Conservation (phyloP, 30 jellyfish, hydroid and myxozoan genomes). For the Hydra vulgaris region DNA sequence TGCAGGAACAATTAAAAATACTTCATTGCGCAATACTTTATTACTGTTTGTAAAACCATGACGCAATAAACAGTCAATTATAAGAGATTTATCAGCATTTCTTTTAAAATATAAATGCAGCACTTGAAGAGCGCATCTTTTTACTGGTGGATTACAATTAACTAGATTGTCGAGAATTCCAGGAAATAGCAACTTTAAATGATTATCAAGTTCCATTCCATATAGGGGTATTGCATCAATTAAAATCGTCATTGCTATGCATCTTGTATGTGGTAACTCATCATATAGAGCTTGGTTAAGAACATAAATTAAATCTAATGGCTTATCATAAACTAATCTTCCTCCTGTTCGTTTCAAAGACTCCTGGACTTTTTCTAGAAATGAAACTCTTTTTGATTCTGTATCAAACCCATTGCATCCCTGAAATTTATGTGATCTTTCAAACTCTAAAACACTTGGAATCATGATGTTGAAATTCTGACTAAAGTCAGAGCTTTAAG, state of each 20-base stretch:
- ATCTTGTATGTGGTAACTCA: slow-evolving; percentile 31
- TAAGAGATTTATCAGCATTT: slow-evolving; percentile 38
- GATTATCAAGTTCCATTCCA: slow-evolving; percentile 29
- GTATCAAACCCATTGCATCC: slow-evolving; percentile 1
- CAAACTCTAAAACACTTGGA: neutral
- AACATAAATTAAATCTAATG: slow-evolving; percentile 13
- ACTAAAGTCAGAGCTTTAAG: neutral
- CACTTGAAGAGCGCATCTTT: slow-evolving; percentile 55
- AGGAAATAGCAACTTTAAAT: slow-evolving; percentile 48
- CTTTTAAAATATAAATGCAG: slow-evolving; percentile 70
- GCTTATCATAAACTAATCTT: slow-evolving; percentile 1
- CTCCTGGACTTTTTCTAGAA: slow-evolving; percentile 1
- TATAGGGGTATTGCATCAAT: slow-evolving; percentile 40
- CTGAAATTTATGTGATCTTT: neutral
- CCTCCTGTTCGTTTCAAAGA: slow-evolving; percentile 18
- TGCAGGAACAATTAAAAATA: slow-evolving; percentile 77
- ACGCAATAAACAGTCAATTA: slow-evolving; percentile 32
- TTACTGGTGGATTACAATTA: slow-evolving; percentile 43
- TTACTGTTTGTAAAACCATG: slow-evolving; percentile 47
- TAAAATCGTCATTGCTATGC: slow-evolving; percentile 40
- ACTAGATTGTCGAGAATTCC: slow-evolving; percentile 47
- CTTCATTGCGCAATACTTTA: slow-evolving; percentile 51
- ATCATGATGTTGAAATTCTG: neutral
- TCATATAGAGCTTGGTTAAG: slow-evolving; percentile 43
- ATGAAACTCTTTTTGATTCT: neutral